phyloP scores from a whole-genome alignment of 2,113 vertebrate genomes.

The Caranx ignobilis region DNA sequence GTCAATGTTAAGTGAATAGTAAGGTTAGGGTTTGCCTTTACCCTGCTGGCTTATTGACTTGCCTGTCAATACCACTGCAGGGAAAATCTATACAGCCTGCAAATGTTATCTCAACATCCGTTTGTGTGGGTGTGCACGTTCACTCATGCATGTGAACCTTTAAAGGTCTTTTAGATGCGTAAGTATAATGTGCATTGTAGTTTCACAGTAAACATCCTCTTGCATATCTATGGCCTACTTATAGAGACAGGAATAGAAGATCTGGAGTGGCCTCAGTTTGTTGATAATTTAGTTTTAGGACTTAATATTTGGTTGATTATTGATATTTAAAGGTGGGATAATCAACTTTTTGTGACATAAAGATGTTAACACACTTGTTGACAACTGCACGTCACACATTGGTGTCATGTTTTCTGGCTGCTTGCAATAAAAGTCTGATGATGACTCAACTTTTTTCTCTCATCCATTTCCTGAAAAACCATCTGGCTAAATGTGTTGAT shows the following conservation, averaged over 20 bases:
- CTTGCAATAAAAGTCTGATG: too few relatives aligned
- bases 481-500: too few relatives aligned
- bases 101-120: slow-evolving; percentile 67
- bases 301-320: background rate
- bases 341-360: background rate
- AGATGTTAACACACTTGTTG: too few relatives aligned
- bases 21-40: slow-evolving; percentile 68
- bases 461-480: too few relatives aligned
- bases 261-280: background rate
- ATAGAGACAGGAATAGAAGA: background rate
- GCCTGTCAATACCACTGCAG: slow-evolving; percentile 76
- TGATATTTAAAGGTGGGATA: background rate
- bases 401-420: too few relatives aligned
- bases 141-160: slow-evolving; percentile 2
- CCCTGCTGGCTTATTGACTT: slow-evolving; percentile 72
- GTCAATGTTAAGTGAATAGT: slow-evolving; percentile 81
- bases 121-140: slow-evolving; percentile 30
- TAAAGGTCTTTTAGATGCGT: slow-evolving; percentile 24
- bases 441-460: too few relatives aligned
- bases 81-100: slow-evolving; percentile 68
- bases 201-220: background rate
- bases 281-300: background rate
- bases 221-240: background rate
- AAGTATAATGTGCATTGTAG: background rate
- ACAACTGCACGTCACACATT: too few relatives aligned